These are phyloP conservation scores for Cavia aperea DNA, from an alignment of 2,113 vertebrate species.

Conservation along the genomic window DNA sequence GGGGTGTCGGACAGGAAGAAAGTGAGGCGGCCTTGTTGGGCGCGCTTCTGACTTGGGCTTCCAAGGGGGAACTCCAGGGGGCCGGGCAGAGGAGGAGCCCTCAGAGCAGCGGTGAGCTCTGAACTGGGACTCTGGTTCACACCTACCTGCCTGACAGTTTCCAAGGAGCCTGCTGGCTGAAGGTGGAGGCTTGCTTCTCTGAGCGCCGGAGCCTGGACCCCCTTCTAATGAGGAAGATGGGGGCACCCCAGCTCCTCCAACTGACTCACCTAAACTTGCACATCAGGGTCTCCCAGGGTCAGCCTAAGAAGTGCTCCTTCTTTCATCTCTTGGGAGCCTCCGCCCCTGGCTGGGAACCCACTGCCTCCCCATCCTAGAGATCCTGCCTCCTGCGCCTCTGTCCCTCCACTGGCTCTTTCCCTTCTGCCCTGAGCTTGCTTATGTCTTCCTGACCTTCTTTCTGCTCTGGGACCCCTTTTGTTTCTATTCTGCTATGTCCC, in stretches of 20 bases:
- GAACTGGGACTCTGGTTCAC: neutral
- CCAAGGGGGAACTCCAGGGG: conserved; percentile 5
- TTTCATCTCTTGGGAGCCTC: neutral
- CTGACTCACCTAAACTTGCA: neutral
- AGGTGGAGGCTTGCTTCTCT: neutral
- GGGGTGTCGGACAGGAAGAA: conserved; percentile 15
- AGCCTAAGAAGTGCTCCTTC: neutral
- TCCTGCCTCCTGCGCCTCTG: neutral
- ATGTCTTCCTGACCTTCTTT: neutral
- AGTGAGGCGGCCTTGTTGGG: neutral
- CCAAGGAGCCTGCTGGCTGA: neutral
- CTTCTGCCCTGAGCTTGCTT: neutral
- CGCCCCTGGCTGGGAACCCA: neutral
- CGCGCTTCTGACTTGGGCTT: neutral
- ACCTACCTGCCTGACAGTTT: neutral
- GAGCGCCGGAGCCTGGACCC: neutral
- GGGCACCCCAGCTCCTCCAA: neutral
- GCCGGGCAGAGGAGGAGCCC: neutral
- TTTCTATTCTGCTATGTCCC: neutral
- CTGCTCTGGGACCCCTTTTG: neutral
- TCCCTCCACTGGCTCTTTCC: neutral
- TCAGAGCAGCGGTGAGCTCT: neutral
- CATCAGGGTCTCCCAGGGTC: neutral
- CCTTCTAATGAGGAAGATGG: neutral
- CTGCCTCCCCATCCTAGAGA: neutral